Evolutionary conservation across 2,888 invertebrate genomes (phyloP).

Genomic region (Crematogaster levior): DNA sequence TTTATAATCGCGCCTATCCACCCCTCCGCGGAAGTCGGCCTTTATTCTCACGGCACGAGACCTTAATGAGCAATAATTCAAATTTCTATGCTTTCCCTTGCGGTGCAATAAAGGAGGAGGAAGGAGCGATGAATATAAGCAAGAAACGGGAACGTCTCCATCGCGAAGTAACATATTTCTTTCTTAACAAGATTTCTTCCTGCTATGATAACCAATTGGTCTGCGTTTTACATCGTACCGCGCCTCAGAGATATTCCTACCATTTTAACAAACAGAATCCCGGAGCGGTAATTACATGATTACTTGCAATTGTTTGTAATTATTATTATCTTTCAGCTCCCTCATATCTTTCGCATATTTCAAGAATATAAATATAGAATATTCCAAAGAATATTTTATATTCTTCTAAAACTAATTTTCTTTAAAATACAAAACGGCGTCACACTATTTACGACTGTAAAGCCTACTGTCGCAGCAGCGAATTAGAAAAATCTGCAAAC

Average conservation of each 20-base stretch:
- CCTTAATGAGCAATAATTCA: conserved; percentile 78
- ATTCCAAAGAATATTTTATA: background rate
- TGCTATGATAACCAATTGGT: conserved; percentile 34
- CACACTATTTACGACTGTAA: background rate
- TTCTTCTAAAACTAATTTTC: background rate
- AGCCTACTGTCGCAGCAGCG: background rate
- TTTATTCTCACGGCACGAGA: conserved; percentile 71
- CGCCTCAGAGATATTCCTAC: background rate
- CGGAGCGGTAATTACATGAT: background rate
- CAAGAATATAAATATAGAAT: background rate
- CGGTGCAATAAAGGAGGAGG: conserved; percentile 22
- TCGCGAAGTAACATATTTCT: conserved; percentile 35
- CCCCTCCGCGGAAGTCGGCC: conserved; percentile 61
- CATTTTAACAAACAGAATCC: background rate
- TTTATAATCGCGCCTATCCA: conserved; percentile 79
- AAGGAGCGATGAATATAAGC: conserved; percentile 22
- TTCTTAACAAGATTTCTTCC: conserved; percentile 43
- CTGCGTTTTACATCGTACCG: conserved; percentile 7
- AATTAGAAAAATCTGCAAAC: background rate
- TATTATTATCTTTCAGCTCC: background rate
- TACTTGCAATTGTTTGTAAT: conserved; percentile 9
- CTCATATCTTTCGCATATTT: background rate
- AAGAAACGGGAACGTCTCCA: conserved; percentile 33
- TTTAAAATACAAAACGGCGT: background rate
- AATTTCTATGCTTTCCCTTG: conserved; percentile 65